Evolutionary conservation across 2,888 invertebrate genomes (phyloP), one percentile per base, ranked within the genome.

Genomic region (Boloria selene): DNA sequence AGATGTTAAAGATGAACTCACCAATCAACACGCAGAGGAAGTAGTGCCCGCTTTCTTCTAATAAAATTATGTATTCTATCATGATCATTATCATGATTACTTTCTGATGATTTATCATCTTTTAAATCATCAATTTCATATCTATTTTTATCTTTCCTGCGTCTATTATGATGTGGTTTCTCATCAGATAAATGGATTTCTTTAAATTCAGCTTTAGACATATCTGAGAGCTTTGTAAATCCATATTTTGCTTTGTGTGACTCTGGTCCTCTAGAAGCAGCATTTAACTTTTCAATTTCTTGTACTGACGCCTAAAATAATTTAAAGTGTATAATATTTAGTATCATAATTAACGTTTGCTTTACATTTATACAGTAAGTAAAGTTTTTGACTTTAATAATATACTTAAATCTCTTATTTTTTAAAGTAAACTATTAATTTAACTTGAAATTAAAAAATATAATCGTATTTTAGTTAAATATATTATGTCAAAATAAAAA

Each of bases 131-230:
- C 71, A 1, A 69, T 56, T 53, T 72, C 55, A 5, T 64, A 86
- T 74, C 67, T 82, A 76, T 54, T 82, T 76, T 69, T 81, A 72
- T 64, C 74, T 84, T 75, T 85, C 4, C 77, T 93, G 13, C 45
- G 13, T 0, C 31, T 52, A 53, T 69, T 70, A 10, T 49, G 70
- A 17, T 64, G 69, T 0, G 77, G 77, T 64, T 73, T 81, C 64
- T 91, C 90, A 71, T 91, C 91, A 2, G 90, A 85, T 0, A 92
- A 76, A 68, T 93, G 92, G 17, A 88, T 74, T 0, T 90, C 87
- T 76, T 82, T 83, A 75, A 94, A 95, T 79, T 95, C 95, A 7
- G 90, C 83, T 72, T 92, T 90, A 6, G 94, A 94, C 83, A 95
- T 86, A 74, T 95, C 95, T 4, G 95, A 93, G 70, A 94, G 93